Conservation (phyloP, 2,797 vertebrate genomes). For the Pseudochromis fuscus region DNA sequence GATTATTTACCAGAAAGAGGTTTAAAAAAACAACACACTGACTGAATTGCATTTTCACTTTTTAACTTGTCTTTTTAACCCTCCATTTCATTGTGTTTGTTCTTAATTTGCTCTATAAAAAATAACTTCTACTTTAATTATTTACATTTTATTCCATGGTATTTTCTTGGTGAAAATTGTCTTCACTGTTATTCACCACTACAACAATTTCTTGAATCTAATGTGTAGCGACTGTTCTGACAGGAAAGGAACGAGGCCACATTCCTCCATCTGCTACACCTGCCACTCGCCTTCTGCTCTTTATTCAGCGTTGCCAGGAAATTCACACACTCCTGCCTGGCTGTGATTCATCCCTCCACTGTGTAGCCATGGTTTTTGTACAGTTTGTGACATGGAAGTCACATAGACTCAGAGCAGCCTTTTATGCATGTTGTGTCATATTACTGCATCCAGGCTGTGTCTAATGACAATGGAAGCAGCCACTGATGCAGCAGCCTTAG, state of each 20-base stretch:
- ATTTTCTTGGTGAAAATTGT: not conserved
- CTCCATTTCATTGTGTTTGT: no score
- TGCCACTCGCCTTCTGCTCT: slow-evolving; percentile 69
- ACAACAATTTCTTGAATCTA: not conserved
- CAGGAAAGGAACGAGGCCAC: slow-evolving; percentile 11
- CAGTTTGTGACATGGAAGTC: slow-evolving; percentile 20
- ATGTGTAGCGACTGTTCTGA: slow-evolving; percentile 1
- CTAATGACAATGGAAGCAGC: slow-evolving; percentile 34
- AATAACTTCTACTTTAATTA: not conserved
- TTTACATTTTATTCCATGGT: not conserved
- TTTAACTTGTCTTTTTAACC: no score
- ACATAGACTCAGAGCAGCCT: not conserved
- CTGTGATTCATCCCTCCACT: slow-evolving; percentile 48
- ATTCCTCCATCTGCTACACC: slow-evolving; percentile 65
- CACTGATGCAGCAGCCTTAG: slow-evolving; percentile 33
- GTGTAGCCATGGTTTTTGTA: not conserved
- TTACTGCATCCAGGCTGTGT: slow-evolving; percentile 17
- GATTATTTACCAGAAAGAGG: no score
- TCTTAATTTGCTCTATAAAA: no score
- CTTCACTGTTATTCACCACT: not conserved
- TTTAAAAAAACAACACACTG: no score
- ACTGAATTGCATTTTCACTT: no score
- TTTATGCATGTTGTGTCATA: slow-evolving; percentile 11
- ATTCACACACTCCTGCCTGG: slow-evolving; percentile 13
- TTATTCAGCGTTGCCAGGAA: slow-evolving; percentile 44